Conservation (phyloP, 2,113 vertebrate species). For the Brachirus orientalis region DNA sequence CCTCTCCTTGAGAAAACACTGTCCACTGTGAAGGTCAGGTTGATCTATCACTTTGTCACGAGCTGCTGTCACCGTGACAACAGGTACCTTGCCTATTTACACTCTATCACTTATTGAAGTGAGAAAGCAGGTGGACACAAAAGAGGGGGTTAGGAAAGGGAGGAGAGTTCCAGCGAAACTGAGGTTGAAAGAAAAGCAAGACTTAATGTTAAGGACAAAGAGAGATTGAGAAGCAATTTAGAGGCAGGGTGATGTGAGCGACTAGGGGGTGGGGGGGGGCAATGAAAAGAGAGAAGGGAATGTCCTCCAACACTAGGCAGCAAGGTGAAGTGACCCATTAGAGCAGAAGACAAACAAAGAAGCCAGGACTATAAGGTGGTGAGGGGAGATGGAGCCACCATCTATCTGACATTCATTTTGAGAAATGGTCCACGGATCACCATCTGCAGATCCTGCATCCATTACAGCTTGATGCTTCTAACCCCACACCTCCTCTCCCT, state of each 20-base stretch:
- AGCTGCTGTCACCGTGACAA: conserved; percentile 76
- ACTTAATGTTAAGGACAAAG: conserved; percentile 44
- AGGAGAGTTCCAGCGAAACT: conserved; percentile 25
- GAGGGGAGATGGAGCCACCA: conserved; percentile 52
- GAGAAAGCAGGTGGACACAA: conserved; percentile 33
- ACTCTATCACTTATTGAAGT: conserved; percentile 70
- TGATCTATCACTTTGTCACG: conserved; percentile 74
- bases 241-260: conserved; percentile 21
- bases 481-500: not conserved
- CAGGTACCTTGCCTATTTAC: conserved; percentile 71
- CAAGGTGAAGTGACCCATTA: conserved; percentile 82
- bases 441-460: conserved; percentile 49
- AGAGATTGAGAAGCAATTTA: conserved; percentile 41
- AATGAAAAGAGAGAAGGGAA: conserved; percentile 18
- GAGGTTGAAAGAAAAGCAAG: conserved; percentile 42
- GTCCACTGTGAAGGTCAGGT: conserved; percentile 72
- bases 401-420: conserved; percentile 58
- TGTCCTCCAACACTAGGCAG: conserved; percentile 71
- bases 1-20: conserved; percentile 14
- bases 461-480: conserved; percentile 30
- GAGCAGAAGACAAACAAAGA: conserved; percentile 69
- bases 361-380: conserved; percentile 52
- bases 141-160: conserved; percentile 35
- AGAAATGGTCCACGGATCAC: conserved; percentile 58
- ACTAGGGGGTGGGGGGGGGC: not conserved